phyloP scores from a whole-genome alignment of 1,140 invertebrate species.

The Cotesia vestalis region DNA sequence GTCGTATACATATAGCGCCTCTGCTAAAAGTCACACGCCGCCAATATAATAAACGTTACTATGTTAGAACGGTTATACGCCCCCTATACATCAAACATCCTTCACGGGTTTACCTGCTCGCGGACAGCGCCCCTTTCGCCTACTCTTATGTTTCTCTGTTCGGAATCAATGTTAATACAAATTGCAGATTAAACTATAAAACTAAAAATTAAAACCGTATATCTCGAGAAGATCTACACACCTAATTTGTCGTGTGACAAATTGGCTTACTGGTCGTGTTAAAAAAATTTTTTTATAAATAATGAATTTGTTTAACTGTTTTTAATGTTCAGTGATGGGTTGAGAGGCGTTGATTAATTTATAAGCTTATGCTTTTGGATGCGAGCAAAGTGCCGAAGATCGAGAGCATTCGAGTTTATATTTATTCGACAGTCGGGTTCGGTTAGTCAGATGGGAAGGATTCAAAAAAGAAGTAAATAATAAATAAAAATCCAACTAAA shows the following conservation, averaged over 20 bases:
- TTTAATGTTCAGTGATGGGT: no score
- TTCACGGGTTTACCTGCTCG: slow-evolving; percentile 38
- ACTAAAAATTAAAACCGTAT: not conserved
- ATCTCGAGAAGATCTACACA: not conserved
- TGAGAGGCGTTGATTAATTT: no score
- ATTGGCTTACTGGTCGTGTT: not conserved
- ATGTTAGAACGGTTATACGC: slow-evolving; percentile 57
- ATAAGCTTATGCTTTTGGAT: no score
- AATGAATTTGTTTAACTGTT: no score
- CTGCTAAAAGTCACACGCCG: slow-evolving; percentile 41
- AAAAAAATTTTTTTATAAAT: not conserved
- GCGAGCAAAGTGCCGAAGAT: no score
- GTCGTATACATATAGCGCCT: slow-evolving; percentile 33
- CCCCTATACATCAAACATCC: slow-evolving; percentile 58
- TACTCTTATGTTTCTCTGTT: not conserved
- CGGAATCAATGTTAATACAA: slow-evolving; percentile 5
- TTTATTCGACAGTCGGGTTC: no score
- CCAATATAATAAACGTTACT: slow-evolving; percentile 62
- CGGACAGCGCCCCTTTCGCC: not conserved
- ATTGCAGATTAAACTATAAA: not conserved
- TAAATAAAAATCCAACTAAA: not conserved
- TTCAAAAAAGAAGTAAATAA: not conserved
- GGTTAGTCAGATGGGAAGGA: not conserved
- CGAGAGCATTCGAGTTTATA: no score
- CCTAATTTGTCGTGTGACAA: no score